Percentiles rank a stretch among this genome's conserved stretches.
These are phyloP conservation scores for Imbricaverruca yamaguchii DNA, from an alignment of 2,888 invertebrate genomes.

Conservation along the genomic window DNA sequence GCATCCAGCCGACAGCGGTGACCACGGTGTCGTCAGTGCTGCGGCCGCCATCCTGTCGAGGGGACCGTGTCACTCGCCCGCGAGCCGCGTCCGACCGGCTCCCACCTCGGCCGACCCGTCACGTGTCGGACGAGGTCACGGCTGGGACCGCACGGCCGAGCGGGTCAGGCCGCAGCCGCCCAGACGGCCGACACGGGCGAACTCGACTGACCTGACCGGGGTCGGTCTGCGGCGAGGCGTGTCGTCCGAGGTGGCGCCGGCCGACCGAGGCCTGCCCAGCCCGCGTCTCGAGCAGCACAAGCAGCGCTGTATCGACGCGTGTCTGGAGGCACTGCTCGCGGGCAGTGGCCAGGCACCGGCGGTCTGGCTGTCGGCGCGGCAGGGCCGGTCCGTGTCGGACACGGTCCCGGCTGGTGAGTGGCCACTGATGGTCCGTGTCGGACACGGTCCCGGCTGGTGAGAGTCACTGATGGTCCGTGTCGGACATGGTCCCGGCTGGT, in stretches of 20 bases:
- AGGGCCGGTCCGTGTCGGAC: background rate
- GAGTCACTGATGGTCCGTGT: no score
- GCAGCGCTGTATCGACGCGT: background rate
- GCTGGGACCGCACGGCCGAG: no score
- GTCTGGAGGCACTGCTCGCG: background rate
- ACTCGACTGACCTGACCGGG: background rate
- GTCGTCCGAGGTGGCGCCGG: background rate
- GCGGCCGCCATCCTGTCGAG: background rate
- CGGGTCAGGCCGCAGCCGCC: no score
- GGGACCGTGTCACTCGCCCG: background rate
- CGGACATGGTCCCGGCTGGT: no score
- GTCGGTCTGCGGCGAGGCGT: background rate
- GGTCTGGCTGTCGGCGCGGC: background rate
- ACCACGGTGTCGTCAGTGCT: no score
- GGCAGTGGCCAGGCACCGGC: background rate
- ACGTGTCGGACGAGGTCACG: no score
- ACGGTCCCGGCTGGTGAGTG: no score
- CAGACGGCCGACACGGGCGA: no score
- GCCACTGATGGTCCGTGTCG: no score
- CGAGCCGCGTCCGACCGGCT: background rate
- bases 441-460: no score
- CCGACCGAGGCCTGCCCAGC: background rate
- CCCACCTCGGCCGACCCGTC: no score
- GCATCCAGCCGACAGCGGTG: no score
- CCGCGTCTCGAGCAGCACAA: background rate